Conservation (phyloP, 2,888 invertebrate species). For the Maniola hyperantus region DNA sequence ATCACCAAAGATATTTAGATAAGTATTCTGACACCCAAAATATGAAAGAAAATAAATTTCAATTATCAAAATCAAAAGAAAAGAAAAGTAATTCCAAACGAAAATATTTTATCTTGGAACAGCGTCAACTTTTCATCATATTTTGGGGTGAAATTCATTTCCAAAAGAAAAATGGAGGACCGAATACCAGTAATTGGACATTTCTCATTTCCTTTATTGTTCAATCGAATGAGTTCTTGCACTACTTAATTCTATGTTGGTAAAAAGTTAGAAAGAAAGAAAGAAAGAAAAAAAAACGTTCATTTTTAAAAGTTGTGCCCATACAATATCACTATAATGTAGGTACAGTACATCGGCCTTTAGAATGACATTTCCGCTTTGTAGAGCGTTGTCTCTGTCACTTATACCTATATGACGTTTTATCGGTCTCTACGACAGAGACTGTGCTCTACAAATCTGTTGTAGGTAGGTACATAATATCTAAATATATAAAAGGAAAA, state of each 20-base stretch:
- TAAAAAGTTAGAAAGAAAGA: background rate
- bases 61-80: background rate
- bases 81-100: conserved; percentile 9
- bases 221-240: conserved; percentile 14
- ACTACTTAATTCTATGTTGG: background rate
- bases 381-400: too few relatives aligned
- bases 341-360: too few relatives aligned
- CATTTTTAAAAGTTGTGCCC: too few relatives aligned
- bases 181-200: conserved; percentile 25
- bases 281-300: too few relatives aligned
- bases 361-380: too few relatives aligned
- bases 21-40: background rate
- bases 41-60: background rate
- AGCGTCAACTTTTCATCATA: conserved; percentile 13
- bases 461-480: too few relatives aligned
- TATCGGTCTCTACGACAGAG: too few relatives aligned
- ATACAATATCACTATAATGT: too few relatives aligned
- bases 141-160: background rate
- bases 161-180: conserved; percentile 13
- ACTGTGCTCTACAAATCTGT: too few relatives aligned
- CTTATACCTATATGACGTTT: too few relatives aligned
- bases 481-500: too few relatives aligned
- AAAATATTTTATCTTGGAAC: conserved; percentile 3
- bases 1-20: too few relatives aligned
- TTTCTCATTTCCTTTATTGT: conserved; percentile 22